Conservation (phyloP, 2,113 vertebrate genomes). For the Carlito syrichta region DNA sequence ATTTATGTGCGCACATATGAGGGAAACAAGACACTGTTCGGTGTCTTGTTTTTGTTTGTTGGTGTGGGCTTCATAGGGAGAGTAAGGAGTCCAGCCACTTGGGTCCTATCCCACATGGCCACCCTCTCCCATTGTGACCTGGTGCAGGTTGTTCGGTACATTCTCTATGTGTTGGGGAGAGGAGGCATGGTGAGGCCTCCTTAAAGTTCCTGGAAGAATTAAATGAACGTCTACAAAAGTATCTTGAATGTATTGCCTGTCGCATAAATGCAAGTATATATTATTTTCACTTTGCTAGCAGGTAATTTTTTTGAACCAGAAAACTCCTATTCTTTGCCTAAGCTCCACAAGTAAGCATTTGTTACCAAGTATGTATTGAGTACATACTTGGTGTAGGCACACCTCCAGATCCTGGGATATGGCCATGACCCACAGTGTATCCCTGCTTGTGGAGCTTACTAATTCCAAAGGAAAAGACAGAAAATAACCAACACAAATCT, state of each 20-base stretch:
- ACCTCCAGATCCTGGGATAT: neutral
- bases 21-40: neutral
- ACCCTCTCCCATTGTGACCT: neutral
- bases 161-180: neutral
- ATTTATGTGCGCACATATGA: too few relatives aligned
- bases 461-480: neutral
- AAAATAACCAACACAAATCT: neutral
- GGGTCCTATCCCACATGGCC: neutral
- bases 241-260: neutral
- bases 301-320: neutral
- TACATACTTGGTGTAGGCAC: neutral
- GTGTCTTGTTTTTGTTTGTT: neutral
- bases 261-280: neutral
- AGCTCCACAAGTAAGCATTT: neutral
- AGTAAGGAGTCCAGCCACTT: neutral
- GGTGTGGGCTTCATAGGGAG: neutral
- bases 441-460: neutral
- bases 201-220: neutral
- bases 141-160: neutral
- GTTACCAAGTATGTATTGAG: neutral
- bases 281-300: conserved; percentile 7
- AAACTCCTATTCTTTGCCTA: neutral
- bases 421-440: neutral
- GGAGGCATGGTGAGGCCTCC: neutral
- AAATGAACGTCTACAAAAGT: neutral